Evolutionary conservation across 2,113 vertebrate species (phyloP).

Genomic region (Megaceryle torquata): DNA sequence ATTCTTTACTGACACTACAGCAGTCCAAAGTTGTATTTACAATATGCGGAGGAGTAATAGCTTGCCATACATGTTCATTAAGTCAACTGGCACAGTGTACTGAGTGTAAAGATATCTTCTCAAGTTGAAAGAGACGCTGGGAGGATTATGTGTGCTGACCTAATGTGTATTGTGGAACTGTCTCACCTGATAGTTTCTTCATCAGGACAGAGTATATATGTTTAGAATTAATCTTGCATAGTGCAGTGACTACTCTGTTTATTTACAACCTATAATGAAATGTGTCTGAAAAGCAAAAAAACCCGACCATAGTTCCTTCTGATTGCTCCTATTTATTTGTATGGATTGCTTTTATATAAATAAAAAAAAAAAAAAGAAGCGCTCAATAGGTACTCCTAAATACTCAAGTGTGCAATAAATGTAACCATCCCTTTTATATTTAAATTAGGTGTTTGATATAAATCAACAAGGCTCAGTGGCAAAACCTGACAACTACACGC

Average conservation of each 20-base stretch:
- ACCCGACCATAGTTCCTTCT: background rate
- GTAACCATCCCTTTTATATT: constrained; percentile 20
- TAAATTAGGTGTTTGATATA: constrained; percentile 50
- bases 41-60: background rate
- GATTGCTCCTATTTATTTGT: background rate
- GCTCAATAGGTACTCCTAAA: constrained; percentile 25
- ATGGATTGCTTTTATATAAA: background rate
- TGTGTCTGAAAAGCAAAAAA: background rate
- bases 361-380: background rate
- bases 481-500: constrained; percentile 20
- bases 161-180: background rate
- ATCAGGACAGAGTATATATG: background rate
- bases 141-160: background rate
- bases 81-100: background rate
- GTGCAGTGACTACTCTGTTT: background rate
- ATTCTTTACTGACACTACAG: background rate
- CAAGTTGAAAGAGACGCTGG: background rate
- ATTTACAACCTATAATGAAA: background rate
- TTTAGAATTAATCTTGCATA: background rate
- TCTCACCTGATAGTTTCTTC: background rate
- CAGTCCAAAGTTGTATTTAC: background rate
- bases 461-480: constrained; percentile 31
- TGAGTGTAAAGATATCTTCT: background rate
- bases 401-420: constrained; percentile 24
- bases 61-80: background rate